A percentile compares a stretch with the other conserved stretches of the same genome.
These are phyloP conservation scores for Cephalopholis sonnerati DNA, from an alignment of 2,113 vertebrate species.

Conservation along the genomic window DNA sequence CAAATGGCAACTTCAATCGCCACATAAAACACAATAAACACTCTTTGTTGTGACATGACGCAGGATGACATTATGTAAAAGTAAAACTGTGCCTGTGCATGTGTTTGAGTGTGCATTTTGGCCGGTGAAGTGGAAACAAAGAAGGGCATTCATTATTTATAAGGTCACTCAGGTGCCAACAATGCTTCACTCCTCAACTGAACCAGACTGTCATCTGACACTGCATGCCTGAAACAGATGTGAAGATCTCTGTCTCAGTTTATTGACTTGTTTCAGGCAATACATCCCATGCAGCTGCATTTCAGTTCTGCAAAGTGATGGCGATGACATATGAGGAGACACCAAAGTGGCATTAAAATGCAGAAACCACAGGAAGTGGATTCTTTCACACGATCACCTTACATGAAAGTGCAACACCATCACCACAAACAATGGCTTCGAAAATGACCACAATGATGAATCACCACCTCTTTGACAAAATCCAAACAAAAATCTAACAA, in stretches of 20 bases:
- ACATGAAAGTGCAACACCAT: slow-evolving; percentile 6
- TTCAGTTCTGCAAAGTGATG: neutral
- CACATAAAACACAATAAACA: slow-evolving; percentile 61
- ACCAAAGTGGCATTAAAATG: neutral
- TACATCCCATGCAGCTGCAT: neutral
- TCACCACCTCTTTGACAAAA: neutral
- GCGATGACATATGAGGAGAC: neutral
- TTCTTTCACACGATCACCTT: neutral
- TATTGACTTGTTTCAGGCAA: neutral
- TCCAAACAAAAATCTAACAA: neutral
- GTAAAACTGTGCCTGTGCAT: slow-evolving; percentile 12
- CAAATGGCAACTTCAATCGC: slow-evolving; percentile 61
- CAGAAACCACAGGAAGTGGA: neutral
- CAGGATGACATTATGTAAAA: slow-evolving; percentile 49
- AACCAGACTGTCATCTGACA: slow-evolving; percentile 66
- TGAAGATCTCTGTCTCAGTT: slow-evolving; percentile 10
- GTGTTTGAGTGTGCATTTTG: slow-evolving; percentile 44
- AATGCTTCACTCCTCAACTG: slow-evolving; percentile 40
- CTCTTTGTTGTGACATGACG: slow-evolving; percentile 23
- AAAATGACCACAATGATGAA: neutral
- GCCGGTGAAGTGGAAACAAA: slow-evolving; percentile 64
- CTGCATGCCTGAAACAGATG: slow-evolving; percentile 34
- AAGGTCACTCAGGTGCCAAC: slow-evolving; percentile 70
- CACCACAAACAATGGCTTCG: neutral
- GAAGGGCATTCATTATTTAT: slow-evolving; percentile 68